Base-by-base conservation (phyloP, 2,113 vertebrate genomes). In the Corythoichthys intestinalis region DNA sequence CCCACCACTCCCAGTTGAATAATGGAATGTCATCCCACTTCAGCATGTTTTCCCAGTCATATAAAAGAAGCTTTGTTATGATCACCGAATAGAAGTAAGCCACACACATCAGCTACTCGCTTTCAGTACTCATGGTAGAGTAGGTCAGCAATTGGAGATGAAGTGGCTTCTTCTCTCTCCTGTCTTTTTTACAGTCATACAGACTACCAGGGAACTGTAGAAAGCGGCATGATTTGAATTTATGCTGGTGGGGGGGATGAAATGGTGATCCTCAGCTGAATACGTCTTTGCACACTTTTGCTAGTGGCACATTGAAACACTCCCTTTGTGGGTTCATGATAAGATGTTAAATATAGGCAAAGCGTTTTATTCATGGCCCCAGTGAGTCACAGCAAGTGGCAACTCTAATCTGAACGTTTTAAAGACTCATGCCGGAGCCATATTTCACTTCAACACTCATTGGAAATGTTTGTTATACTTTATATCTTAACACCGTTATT, bases 321-420 rank as follows among this genome's bases (percentile, higher is more conserved):
- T 77, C 58, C 56, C 71, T 85, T 84, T 75, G 73, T 84, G 83
- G 80, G 69, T 84, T 78, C 71, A 59, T 77, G 66, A 75, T 66
- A 61, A 75, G 48, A 67, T 69, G 66, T 81, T 74, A 74, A 79
- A 79, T 75, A 66, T 66, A 75, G 67, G 66, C 44, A 39, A 49
- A 47, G 38, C 62, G 50, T 71, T 76, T 79, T 72, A 72, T 64
- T 74, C 71, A 71, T 38, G 54, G 28, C 28, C 28, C 4, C 34
- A 2, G 56, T 58, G 56, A 58, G 56, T 2, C 13, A 44, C 47
- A 76, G 62, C 78, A 49, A 80, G 20, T 61, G 66, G 54, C 66
- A 74, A 71, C 66, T 57, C 35, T 69, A 70, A 69, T 58, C 68
- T 50, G 20, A 65, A 17, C 66, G 17, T 46, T 62, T 62, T 44